phyloP scores from a whole-genome alignment of 2,888 invertebrate species.

The Archips xylosteana region DNA sequence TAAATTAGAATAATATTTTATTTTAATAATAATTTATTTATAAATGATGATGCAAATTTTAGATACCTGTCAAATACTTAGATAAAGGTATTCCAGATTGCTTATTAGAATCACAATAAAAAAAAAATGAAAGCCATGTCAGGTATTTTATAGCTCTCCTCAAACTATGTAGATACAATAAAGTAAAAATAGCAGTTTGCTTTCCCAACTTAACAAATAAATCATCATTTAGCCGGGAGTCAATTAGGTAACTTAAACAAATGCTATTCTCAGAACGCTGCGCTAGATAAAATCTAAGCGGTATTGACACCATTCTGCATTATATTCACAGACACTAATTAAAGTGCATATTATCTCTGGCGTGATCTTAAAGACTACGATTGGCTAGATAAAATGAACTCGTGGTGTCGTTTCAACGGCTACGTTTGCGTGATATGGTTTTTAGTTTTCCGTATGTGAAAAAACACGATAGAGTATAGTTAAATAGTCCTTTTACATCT shows the following conservation, averaged over 20 bases:
- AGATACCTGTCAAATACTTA: too few species aligned
- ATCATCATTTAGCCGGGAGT: neutral
- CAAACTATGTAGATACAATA: neutral
- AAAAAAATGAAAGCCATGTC: too few species aligned
- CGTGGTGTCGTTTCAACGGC: neutral
- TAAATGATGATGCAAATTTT: too few species aligned
- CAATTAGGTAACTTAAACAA: neutral
- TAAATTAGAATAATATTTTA: too few species aligned
- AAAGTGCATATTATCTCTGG: neutral
- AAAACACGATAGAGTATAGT: too few species aligned
- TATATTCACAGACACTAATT: constrained; percentile 12
- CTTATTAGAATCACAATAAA: too few species aligned
- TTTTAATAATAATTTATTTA: too few species aligned
- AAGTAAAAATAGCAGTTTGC: neutral
- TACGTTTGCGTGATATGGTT: neutral
- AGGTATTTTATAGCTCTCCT: neutral
- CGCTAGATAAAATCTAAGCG: neutral
- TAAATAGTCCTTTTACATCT: neutral
- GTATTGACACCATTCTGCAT: constrained; percentile 28
- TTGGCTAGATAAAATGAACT: neutral
- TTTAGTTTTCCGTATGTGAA: too few species aligned
- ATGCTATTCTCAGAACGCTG: constrained; percentile 3
- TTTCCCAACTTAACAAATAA: too few species aligned
- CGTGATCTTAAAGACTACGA: neutral
- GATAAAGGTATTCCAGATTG: too few species aligned